Evolutionary conservation across 2,888 invertebrate genomes (phyloP), one percentile per base, ranked within the genome.

Genomic region (Vesta saturnalis): DNA sequence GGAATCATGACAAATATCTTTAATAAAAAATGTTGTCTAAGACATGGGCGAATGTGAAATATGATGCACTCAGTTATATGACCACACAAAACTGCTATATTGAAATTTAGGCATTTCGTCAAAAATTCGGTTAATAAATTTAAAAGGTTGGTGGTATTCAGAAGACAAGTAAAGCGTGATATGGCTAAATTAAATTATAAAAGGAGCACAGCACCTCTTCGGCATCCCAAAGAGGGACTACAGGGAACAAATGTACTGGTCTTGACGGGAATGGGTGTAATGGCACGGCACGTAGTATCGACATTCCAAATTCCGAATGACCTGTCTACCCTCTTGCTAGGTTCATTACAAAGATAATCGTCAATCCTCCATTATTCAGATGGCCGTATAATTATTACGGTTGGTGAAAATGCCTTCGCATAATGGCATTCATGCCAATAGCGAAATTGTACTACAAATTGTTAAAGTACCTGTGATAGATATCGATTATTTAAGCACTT

Each of bases 321-420:
- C 64, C 68, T 63, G 54, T 49, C 63, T 64, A 49, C 58, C 59
- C 56, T 46, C 57, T 62, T 19, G 22, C 47, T 58, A 63, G 69
- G 71, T 71, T 67, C 69, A 71, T 71, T 71, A 71, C 69, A 55
- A 66, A 71, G 71, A 71, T 71, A 71, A 71, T 71, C 66, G 71
- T 54, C 69, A 56, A 65, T 60, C 63, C 65, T 60, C 69, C 71
- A 71, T 72, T 72, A 74, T 74, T 72, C 71, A 69, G 69, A 72
- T 71, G 70, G 71, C 70, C 70, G 71, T 70, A 66, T 73, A 74
- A 74, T 74, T 74, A 74, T 72, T 63, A 56, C 60, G 58, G 47
- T 52, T 19, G 52, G 55, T 59, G 49, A 65, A 60, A 64, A 67
- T 63, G 62, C 57, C 55, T 60, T 55, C 54, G 43, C 19, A 22